These are phyloP conservation scores for Alentia gelatinosa DNA, from an alignment of 2,888 invertebrate genomes.

Conservation along the genomic window DNA sequence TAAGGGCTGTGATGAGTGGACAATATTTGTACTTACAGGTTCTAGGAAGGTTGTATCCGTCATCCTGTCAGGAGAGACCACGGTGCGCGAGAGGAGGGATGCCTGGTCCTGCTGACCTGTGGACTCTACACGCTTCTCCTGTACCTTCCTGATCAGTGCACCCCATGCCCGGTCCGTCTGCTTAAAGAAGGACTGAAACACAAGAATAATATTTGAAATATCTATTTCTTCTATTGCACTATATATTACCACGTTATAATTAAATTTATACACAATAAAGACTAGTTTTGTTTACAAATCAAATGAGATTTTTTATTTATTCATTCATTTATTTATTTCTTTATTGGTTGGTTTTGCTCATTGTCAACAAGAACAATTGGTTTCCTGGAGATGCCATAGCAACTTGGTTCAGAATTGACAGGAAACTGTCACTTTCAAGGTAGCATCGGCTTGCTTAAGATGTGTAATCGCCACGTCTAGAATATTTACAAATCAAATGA, in stretches of 20 bases:
- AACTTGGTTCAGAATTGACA: too few species aligned
- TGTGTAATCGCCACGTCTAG: too few species aligned
- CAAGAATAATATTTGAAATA: not conserved
- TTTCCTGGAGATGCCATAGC: too few species aligned
- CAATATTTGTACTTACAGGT: not conserved
- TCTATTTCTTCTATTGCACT: not conserved
- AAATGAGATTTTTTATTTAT: too few species aligned
- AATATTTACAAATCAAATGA: too few species aligned
- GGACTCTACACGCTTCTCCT: not conserved
- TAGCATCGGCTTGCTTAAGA: too few species aligned
- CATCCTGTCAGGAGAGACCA: not conserved
- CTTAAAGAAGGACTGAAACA: slow-evolving; percentile 56
- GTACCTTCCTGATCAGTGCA: slow-evolving; percentile 32
- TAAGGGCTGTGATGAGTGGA: not conserved
- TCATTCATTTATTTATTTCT: too few species aligned
- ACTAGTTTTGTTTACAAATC: not conserved
- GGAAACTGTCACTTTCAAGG: too few species aligned
- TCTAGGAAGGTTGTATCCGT: not conserved
- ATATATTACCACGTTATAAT: not conserved
- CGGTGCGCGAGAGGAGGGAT: not conserved
- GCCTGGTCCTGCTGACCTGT: not conserved
- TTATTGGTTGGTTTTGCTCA: too few species aligned
- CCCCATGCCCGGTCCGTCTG: slow-evolving; percentile 51
- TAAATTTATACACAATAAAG: not conserved
- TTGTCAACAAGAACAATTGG: too few species aligned